These are phyloP conservation scores for Drosophila orosa DNA, from an alignment of 1,140 invertebrate genomes.

Conservation along the genomic window DNA sequence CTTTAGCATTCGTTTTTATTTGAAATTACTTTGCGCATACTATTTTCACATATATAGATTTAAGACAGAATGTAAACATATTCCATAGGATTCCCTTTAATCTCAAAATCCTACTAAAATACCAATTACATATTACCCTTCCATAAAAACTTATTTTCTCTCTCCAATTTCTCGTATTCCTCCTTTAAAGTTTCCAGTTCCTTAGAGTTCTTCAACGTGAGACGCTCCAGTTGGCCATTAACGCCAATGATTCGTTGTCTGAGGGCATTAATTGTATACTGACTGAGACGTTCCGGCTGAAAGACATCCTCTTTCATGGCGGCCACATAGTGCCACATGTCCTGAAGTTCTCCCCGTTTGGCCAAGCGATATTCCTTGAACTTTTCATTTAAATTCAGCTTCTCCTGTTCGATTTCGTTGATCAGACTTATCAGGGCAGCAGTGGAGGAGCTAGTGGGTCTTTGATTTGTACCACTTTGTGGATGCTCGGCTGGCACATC, in stretches of 20 bases:
- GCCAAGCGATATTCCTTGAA: conserved; percentile 39
- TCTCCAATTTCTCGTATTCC: conserved; percentile 57
- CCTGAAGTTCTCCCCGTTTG: conserved; percentile 61
- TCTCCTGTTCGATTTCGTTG: conserved; percentile 69
- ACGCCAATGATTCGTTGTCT: conserved; percentile 66
- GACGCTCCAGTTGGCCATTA: conserved; percentile 55
- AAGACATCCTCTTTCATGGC: conserved; percentile 70
- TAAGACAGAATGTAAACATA: not conserved
- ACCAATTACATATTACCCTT: conserved; percentile 28
- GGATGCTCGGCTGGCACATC: not conserved
- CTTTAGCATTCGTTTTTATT: not conserved
- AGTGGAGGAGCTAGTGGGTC: conserved; percentile 47
- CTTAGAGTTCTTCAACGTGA: conserved; percentile 55
- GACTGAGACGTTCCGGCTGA: conserved; percentile 58
- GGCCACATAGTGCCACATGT: conserved; percentile 67
- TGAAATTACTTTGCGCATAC: not conserved
- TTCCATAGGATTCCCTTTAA: not conserved
- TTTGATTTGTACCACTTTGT: not conserved
- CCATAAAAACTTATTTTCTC: conserved; percentile 56
- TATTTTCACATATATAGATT: not conserved
- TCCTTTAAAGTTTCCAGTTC: conserved; percentile 53
- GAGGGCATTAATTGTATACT: conserved; percentile 58
- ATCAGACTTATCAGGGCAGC: conserved; percentile 38
- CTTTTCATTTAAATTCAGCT: conserved; percentile 49
- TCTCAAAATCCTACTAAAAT: not conserved